Evolutionary conservation across 2,888 invertebrate species (phyloP), one percentile per base, ranked within the genome.

Genomic region (Ennomos erosarius): DNA sequence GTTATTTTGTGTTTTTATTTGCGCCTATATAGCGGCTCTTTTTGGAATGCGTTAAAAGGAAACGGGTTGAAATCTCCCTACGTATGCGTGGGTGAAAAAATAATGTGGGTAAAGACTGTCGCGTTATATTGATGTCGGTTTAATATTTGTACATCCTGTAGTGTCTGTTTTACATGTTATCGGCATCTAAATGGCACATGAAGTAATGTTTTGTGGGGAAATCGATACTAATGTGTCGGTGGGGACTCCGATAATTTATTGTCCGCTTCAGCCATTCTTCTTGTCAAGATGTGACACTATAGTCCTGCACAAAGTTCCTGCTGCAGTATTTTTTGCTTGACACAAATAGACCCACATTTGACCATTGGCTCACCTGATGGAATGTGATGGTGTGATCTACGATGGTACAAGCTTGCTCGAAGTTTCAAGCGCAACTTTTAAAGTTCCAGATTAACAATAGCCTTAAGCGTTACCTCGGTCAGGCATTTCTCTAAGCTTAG

Each of bases 1-100:
- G 90, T 88, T 90, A 85, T 84, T 26, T 76, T 76, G 78, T 83
- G 78, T 85, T 87, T 89, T 88, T 87, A 87, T 88, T 88, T 86
- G 81, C 73, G 80, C 77, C 79, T 77, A 76, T 77, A 72, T 42
- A 50, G 37, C 26, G 37, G 26, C 48, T 43, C 62, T 64, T 65
- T 62, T 55, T 52, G 78, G 84, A 85, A 85, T 79, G 79, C 84
- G 82, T 85, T 85, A 83, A 87, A 85, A 85, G 81, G 81, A 82
- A 80, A 76, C 75, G 73, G 74, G 76, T 76, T 67, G 73, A 74
- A 79, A 77, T 75, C 76, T 78, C 74, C 75, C 71, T 68, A 70
- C 68, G 69, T 76, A 75, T 73, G 80, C 69, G 79, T 76, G 81
- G 75, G 76, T 76, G 78, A 81, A 82, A 82, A 81, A 81, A 82